Evolutionary conservation across 2,113 vertebrate genomes (phyloP), one percentile per base, ranked within the genome.

Genomic region (Rattus rattus): DNA sequence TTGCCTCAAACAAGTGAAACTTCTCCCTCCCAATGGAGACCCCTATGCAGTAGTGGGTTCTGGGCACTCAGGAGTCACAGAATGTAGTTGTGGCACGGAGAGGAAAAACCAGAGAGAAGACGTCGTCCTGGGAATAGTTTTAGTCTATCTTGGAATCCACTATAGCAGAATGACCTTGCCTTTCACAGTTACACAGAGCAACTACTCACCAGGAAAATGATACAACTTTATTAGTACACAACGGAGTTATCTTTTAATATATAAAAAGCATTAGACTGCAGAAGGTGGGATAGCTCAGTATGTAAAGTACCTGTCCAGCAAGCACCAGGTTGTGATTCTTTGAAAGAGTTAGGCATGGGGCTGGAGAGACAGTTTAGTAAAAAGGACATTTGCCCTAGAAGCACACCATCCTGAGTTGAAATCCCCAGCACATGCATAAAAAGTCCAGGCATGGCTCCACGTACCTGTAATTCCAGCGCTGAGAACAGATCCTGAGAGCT

Each of bases 1-100:
- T 97, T 90, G 70, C 22, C 95, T 97, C 59, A 54, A 94, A 89
- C 96, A 96, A 87, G 93, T 98, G 97, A 98, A 94, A 86, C 97
- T 94, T 94, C 98, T 97, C 95, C 88, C 13, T 97, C 61, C 96
- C 92, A 75, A 56, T 47, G 36, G 92, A 94, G 94, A 86, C 22
- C 0, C 6, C 47, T 7, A 43, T 13, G 14, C 3, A 77, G 61
- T 67, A 83, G 24, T 61, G 92, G 72, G 70, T 83, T 86, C 54
- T 30, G 28, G 84, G 59, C 69, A 24, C 73, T 72, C 65, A 33
- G 33, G 13, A 20, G 65, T 52, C 36, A 67, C 83, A 47, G 33
- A 24, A 13, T 14, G 36, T 54, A 94, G 77, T 49, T 39, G 16
- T 65, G 73, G 90, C 52, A 12, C 0, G 54, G 56, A 52, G 77